Evolutionary conservation across 2,888 invertebrate species (phyloP), one percentile per base, ranked within the genome.

Genomic region (Quadriops clusia): DNA sequence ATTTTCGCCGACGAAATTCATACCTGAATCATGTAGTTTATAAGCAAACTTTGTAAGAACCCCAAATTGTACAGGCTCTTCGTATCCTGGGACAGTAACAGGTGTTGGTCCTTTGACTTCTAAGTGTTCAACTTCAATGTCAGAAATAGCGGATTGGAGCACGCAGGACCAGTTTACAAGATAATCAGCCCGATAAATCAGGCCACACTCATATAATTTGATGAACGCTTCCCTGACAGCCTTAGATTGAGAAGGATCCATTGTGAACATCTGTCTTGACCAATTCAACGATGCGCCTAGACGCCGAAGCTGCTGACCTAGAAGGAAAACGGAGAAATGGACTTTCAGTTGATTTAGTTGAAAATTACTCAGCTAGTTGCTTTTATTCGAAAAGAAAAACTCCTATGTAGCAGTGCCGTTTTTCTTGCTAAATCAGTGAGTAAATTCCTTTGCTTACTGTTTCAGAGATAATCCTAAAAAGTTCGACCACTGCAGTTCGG

Each of bases 141-240:
- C 98, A 0, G 97, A 97, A 44, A 99, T 98, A 5, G 97, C 97
- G 28, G 94, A 95, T 53, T 90, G 87, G 8, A 99, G 64, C 0
- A 86, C 71, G 53, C 97, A 98, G 0, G 94, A 97, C 98, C 98
- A 99, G 66, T 99, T 98, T 3, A 99, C 97, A 5, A 99, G 71
- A 21, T 91, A 72, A 49, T 90, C 90, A 28, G 87, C 86, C 9
- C 97, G 73, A 43, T 56, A 55, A 55, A 98, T 91, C 48, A 84
- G 72, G 4, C 86, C 87, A n/a, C 37, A 34, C 6, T 58, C 56
- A 41, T 55, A 56, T 5, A 61, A 42, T 34, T 42, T 44, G 23
- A 97, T 78, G 64, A 99, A 98, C 0, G 95, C 95, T 54, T 94
- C 90, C 7, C 76, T 82, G 3, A 99, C 98, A 24, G 95, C 93